Evolutionary conservation across 2,888 invertebrate genomes (phyloP).

Genomic region (Allygus modestus): DNA sequence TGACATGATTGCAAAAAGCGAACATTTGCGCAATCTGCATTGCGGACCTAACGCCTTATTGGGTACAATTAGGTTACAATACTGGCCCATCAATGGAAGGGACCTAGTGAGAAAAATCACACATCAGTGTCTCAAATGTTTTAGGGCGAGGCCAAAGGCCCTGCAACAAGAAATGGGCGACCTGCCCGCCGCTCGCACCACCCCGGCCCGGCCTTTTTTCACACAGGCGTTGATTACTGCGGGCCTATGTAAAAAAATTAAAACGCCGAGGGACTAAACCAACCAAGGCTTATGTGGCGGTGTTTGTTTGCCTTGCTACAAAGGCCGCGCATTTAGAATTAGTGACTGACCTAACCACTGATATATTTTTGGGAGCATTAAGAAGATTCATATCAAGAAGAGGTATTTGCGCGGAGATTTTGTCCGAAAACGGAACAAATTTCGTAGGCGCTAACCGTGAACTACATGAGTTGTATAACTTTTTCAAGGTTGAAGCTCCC

Average conservation of each 20-base stretch:
- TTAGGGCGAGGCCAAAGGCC: constrained; percentile 64
- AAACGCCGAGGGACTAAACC: constrained; percentile 64
- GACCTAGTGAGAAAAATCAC: constrained; percentile 53
- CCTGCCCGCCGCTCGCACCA: constrained; percentile 69
- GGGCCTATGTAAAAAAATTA: constrained; percentile 69
- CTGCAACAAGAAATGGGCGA: constrained; percentile 69
- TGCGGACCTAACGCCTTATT: constrained; percentile 50
- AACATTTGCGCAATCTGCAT: constrained; percentile 32
- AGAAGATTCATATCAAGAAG: constrained; percentile 71
- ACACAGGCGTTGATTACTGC: constrained; percentile 68
- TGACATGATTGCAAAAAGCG: constrained; percentile 9
- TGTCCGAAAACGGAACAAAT: not conserved
- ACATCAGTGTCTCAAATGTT: constrained; percentile 66
- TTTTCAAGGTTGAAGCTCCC: not conserved
- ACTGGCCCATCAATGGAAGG: constrained; percentile 60
- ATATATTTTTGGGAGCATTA: constrained; percentile 71
- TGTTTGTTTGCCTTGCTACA: constrained; percentile 71
- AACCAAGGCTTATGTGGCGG: constrained; percentile 69
- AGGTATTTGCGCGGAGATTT: constrained; percentile 65
- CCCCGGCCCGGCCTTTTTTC: constrained; percentile 69
- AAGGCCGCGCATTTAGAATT: constrained; percentile 72
- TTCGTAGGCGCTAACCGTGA: not conserved
- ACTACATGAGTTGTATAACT: not conserved
- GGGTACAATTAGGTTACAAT: constrained; percentile 27
- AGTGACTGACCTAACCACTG: constrained; percentile 70